Evolutionary conservation across 2,113 vertebrate species (phyloP), one percentile per base, ranked within the genome.

Genomic region (Aegithalos caudatus): DNA sequence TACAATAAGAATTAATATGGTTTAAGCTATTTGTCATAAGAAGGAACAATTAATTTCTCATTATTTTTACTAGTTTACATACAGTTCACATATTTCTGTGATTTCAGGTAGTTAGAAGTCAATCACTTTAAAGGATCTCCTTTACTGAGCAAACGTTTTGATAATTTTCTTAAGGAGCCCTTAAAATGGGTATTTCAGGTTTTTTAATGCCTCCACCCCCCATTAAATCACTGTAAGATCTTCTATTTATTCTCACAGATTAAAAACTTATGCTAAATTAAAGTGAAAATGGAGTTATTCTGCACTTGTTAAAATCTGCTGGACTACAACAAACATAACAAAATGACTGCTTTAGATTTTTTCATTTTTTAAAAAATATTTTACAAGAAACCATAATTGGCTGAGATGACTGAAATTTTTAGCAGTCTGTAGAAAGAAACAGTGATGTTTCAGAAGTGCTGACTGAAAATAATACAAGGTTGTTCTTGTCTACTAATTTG

Each of bases 391-490:
- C 8, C 37, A 29, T 21, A 88, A 17, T 22, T 78, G 54, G 8
- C 31, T 56, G 33, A 66, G 37, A 47, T 37, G 28, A 48, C 12
- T 69, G 37, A 20, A 54, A 35, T 79, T 89, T 73, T 70, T 71
- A 81, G 45, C 45, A 82, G 45, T 42, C 27, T 78, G 45, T 53
- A 71, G 83, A 81, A 84, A 80, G 9, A 38, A 38, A 71, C 9
- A 79, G 31, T 56, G 79, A 51, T 42, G 38, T 88, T 96, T 83
- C 35, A 88, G 57, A 93, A 93, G 47, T 53, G 67, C 56, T 86
- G 76, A 81, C 44, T 78, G 73, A 90, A 93, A 94, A 83, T 73
- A 94, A 92, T 80, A 48, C 31, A 24, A n/a, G 64, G n/a, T 74
- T 96, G 90, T 35, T 31, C 47, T 73, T 77, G 29, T 54, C 54